Evolutionary conservation across 2,113 vertebrate genomes (phyloP).

Genomic region (Phylloscopus trochiloides): DNA sequence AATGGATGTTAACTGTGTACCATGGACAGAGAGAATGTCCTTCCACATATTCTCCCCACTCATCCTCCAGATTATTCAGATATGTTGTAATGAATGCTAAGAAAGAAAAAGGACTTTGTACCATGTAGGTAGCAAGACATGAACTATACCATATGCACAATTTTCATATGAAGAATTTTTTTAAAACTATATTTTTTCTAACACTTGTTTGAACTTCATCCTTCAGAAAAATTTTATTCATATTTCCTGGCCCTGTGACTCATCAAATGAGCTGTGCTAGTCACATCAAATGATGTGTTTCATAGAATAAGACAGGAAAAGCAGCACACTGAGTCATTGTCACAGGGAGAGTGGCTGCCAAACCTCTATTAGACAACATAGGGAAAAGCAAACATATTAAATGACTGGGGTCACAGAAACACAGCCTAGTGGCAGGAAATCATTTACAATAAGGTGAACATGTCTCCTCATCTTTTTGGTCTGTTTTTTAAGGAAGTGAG

Average conservation of each 20-base stretch:
- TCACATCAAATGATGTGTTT: slow-evolving; percentile 12
- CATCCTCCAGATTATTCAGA: neutral
- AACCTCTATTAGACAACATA: neutral
- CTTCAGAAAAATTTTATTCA: neutral
- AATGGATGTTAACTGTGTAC: neutral
- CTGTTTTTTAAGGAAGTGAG: neutral
- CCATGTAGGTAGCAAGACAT: neutral
- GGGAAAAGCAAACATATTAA: neutral
- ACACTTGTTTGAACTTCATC: neutral
- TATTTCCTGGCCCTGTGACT: slow-evolving; percentile 20
- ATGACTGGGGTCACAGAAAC: slow-evolving; percentile 7
- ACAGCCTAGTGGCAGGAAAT: neutral
- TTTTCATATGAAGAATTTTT: neutral
- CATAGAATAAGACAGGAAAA: slow-evolving; percentile 21
- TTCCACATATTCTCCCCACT: neutral
- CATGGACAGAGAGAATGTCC: neutral
- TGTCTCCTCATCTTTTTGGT: neutral
- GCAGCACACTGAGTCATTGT: slow-evolving; percentile 19
- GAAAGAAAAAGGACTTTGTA: neutral
- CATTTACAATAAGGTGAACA: neutral
- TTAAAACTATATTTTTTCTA: neutral
- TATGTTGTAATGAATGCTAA: neutral
- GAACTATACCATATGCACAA: neutral
- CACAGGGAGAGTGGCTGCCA: neutral
- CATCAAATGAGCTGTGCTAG: slow-evolving; percentile 40